A percentile compares a stretch with the other conserved stretches of the same genome.
Conservation (phyloP, 2,113 vertebrate species). For the Bubo blakistoni region DNA sequence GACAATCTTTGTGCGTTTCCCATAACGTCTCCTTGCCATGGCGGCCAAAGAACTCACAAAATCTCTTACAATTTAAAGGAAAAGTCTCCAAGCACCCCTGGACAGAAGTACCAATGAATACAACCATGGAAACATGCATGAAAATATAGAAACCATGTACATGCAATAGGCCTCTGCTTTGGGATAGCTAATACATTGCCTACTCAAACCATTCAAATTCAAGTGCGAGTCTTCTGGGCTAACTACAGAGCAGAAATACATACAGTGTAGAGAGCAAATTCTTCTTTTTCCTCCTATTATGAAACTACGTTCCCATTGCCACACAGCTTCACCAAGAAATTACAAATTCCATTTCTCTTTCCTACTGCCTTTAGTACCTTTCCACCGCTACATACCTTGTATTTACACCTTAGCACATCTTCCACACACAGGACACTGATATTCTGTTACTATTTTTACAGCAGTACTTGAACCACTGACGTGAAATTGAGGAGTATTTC, state of each 20-base stretch:
- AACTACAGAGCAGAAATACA: background rate
- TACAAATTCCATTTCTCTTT: background rate
- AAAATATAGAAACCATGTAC: background rate
- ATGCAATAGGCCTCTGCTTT: background rate
- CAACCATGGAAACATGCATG: background rate
- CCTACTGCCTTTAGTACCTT: background rate
- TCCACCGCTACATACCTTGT: background rate
- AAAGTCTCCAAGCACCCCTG: background rate
- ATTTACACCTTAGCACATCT: background rate
- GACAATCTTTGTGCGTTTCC: background rate
- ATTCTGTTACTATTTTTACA: background rate
- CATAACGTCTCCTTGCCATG: background rate
- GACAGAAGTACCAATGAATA: background rate
- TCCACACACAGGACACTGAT: background rate
- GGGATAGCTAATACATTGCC: background rate
- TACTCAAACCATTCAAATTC: background rate
- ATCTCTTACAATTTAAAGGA: background rate
- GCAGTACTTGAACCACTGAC: background rate
- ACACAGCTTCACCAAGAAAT: background rate
- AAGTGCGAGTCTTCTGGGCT: background rate
- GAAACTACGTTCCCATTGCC: background rate
- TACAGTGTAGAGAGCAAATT: fast-evolving
- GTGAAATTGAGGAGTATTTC: background rate
- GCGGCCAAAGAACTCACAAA: background rate
- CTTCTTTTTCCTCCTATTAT: background rate